These are phyloP conservation scores for Alloplasta piceator DNA, from an alignment of 2,888 invertebrate species.

Conservation along the genomic window DNA sequence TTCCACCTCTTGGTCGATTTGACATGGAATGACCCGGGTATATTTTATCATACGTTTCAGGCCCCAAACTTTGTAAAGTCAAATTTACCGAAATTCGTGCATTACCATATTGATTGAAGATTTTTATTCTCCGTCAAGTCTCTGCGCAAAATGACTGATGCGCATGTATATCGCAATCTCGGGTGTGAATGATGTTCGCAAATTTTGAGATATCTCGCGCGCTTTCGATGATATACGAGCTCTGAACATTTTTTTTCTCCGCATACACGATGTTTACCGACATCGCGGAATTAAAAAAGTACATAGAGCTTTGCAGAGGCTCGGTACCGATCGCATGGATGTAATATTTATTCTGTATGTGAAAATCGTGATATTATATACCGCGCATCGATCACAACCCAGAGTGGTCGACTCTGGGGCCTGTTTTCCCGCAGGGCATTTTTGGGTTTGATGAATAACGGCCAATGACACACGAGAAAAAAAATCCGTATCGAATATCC, in stretches of 20 bases:
- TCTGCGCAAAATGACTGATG: constrained; percentile 9
- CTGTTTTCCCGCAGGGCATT: constrained; percentile 1
- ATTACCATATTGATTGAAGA: constrained; percentile 71
- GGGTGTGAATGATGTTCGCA: neutral
- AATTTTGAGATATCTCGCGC: constrained; percentile 1
- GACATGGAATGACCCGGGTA: no score
- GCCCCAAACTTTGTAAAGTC: constrained; percentile 55
- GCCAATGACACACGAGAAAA: constrained; percentile 46
- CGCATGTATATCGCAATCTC: constrained; percentile 8
- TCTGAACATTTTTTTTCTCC: constrained; percentile 11
- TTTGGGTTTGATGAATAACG: constrained; percentile 55
- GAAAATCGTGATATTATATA: constrained; percentile 27
- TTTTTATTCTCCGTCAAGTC: constrained; percentile 20
- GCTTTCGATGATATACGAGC: constrained; percentile 17
- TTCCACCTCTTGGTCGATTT: no score
- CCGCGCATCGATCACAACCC: constrained; percentile 44
- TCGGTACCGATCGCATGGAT: constrained; percentile 10
- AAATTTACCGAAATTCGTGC: constrained; percentile 55
- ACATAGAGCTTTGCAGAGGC: constrained; percentile 14
- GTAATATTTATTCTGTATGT: constrained; percentile 17
- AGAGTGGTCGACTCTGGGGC: constrained; percentile 9
- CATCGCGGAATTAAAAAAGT: constrained; percentile 29
- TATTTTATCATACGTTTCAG: constrained; percentile 17
- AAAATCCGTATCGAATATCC: constrained; percentile 40
- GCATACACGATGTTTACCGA: constrained; percentile 9